Base-by-base conservation (phyloP, 1,140 invertebrate species). In the Idris sp. region DNA sequence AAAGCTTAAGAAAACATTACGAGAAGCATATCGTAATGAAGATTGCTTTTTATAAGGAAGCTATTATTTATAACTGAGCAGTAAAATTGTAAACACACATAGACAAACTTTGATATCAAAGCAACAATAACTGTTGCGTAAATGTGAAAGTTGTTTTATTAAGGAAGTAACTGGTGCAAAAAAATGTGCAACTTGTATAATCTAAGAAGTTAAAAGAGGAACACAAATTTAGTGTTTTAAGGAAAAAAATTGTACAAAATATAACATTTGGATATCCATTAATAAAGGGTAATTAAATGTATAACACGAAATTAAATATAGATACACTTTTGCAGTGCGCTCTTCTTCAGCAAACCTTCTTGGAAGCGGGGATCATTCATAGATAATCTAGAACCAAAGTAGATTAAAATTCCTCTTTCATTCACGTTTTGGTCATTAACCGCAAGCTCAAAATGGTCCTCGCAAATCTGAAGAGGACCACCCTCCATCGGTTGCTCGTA, bases 71-170 rank as follows among this genome's bases (percentile, higher is more conserved):
- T 51, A 62, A 41, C 51, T 22, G 30, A 9, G 41, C 7, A 26
- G 51, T 51, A 49, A 25, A 49, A 53, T 33, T 54, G 22, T 26
- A 26, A 5, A 22, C 13, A 10, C 26, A 33, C 19, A 25, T 51
- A 4, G 16, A n/a, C n/a, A n/a, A n/a, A n/a, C n/a, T n/a, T n/a
- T n/a, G n/a, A n/a, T n/a, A 46, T 53, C 59, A 19, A 15, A 35
- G 40, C 49, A 54, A 65, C 61, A 65, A 65, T 54, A 38, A 65
- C 18, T 33, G 19, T 67, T 67, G 4, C 31, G 19, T 30, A 67
- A 67, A 30, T 30, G 41, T 67, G 62, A 67, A 67, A 67, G 62
- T 67, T 56, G 49, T 56, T 67, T 67, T 56, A 67, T 67, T 48
- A 56, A 67, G 62, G 62, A 67, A 67, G 48, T 67, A 13, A 40